Evolutionary conservation across 2,888 invertebrate species (phyloP).

Genomic region (Amiota mariae): DNA sequence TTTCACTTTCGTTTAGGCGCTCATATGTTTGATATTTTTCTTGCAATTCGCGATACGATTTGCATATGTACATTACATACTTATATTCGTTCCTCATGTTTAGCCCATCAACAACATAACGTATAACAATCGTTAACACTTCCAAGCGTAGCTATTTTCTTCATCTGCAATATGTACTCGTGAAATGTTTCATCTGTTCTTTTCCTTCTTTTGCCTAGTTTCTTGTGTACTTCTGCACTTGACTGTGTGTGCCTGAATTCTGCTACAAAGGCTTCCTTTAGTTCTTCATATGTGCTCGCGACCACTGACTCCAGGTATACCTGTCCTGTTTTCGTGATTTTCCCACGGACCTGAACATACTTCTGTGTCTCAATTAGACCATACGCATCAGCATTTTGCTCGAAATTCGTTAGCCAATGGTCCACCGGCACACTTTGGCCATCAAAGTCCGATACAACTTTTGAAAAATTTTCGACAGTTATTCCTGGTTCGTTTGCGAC

Average conservation of each 20-base stretch:
- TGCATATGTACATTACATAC: slow-evolving; percentile 2
- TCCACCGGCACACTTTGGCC: no score
- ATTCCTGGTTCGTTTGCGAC: no score
- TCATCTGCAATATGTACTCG: no score
- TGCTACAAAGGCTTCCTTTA: slow-evolving; percentile 30
- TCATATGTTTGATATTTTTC: neutral
- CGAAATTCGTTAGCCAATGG: no score
- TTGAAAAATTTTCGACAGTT: no score
- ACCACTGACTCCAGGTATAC: no score
- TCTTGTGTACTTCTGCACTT: slow-evolving; percentile 26
- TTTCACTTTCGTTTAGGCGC: slow-evolving; percentile 5
- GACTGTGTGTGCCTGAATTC: no score
- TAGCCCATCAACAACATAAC: slow-evolving; percentile 33
- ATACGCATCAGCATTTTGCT: no score
- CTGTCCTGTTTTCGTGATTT: neutral
- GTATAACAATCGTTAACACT: slow-evolving; percentile 32
- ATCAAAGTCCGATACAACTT: no score
- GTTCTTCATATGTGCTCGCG: neutral
- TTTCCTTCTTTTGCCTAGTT: slow-evolving; percentile 28
- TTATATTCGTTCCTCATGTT: slow-evolving; percentile 3
- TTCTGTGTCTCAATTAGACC: no score
- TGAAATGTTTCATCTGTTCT: slow-evolving; percentile 31
- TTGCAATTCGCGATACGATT: neutral
- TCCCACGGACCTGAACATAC: neutral
- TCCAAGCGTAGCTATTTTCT: slow-evolving; percentile 25